Base-by-base conservation (phyloP, 2,888 invertebrate species). In the Drosophila pseudotalamancana region DNA sequence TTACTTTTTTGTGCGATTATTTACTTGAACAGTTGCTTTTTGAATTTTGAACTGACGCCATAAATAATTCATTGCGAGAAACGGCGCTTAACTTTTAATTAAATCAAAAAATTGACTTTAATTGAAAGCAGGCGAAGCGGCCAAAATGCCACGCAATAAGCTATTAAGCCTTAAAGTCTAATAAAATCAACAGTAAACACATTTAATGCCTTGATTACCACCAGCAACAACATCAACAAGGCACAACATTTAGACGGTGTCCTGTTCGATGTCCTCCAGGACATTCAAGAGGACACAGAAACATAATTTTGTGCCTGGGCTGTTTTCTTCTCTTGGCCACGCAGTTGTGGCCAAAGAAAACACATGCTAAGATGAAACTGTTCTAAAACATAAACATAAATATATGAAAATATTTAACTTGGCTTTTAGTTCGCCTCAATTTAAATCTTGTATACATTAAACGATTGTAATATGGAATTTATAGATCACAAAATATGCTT, bases 171-270 rank as follows among this genome's bases (percentile, higher is more conserved):
- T 88, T 84, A 77, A 87, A 88, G 85, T 84, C 87, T 74, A 85
- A 85, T 87, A 85, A 85, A 85, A 85, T 85, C 87, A 84, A 85
- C 85, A 85, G 87, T 85, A 88, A 85, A 85, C 79, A 87, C 82
- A 87, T 72, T 88, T 88, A 85, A 88, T 88, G 85, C 87, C 87
- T 88, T 88, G 88, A 88, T 87, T 87, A 85, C 82, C 70, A 86
- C 64, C 72, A 75, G 53, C 73, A 73, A 62, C 67, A 54, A 45
- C 14, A 12, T 4, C 40, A 27, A 16, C 11, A n/a, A 19, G 9
- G 4, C 18, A 27, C 34, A 34, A 25, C 18, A 23, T 56, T 12
- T 37, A 12, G 32, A 14, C 23, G 16, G 9, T 18, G n/a, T 35
- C 16, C 23, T 35, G 25, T 46, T 9, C 4, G n/a, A n/a, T 27